Evolutionary conservation across 2,113 vertebrate genomes (phyloP).

Genomic region (Crotalus helleri): DNA sequence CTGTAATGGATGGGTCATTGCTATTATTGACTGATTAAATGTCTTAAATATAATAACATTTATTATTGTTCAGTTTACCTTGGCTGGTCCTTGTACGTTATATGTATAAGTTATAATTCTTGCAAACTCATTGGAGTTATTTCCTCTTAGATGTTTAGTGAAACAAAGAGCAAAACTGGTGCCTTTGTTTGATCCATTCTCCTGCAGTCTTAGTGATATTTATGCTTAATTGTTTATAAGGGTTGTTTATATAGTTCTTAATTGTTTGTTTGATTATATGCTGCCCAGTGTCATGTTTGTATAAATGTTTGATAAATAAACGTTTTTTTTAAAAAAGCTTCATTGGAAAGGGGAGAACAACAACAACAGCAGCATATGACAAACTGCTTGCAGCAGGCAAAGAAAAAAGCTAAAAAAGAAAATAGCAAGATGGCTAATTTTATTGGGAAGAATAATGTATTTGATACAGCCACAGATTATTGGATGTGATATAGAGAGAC

Average conservation of each 20-base stretch:
- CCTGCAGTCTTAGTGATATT: background rate
- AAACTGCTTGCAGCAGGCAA: background rate
- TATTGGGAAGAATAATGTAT: background rate
- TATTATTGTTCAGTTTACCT: background rate
- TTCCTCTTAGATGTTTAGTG: background rate
- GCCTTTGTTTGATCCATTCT: background rate
- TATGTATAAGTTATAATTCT: background rate
- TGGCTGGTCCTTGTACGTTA: background rate
- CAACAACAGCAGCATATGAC: background rate
- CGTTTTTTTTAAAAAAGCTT: background rate
- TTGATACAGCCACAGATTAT: background rate
- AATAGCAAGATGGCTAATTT: background rate
- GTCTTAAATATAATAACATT: background rate
- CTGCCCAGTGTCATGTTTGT: background rate
- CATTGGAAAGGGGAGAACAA: background rate
- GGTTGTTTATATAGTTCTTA: background rate
- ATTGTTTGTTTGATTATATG: background rate
- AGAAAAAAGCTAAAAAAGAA: background rate
- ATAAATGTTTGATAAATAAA: background rate
- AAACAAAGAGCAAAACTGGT: background rate
- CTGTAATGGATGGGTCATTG: background rate
- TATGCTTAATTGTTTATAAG: background rate
- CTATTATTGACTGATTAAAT: background rate
- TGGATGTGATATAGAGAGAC: background rate
- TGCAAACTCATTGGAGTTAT: background rate